Percentiles rank a stretch among this genome's conserved stretches.
Conservation (phyloP, 92 coral and sea anemone species). For the Zoanthus sansibaricus region DNA sequence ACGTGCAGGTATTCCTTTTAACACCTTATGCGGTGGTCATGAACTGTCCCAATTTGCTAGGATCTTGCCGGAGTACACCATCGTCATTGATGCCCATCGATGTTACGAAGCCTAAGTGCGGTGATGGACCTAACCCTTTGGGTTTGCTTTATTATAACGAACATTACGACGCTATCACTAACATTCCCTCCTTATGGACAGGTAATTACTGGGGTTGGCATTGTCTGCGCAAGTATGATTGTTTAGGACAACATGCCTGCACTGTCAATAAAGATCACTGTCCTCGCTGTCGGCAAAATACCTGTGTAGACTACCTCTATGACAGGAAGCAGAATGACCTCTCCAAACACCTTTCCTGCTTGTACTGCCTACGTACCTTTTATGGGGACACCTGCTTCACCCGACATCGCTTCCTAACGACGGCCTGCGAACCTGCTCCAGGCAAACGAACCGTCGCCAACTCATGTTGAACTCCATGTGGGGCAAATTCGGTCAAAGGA, state of each 20-base stretch:
- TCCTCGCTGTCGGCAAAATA: background rate
- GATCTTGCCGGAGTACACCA: too few species aligned
- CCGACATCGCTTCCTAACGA: background rate
- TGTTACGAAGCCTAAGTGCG: too few species aligned
- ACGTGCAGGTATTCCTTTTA: too few species aligned
- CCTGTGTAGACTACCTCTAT: background rate
- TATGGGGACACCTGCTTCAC: slow-evolving; percentile 6
- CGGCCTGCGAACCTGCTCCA: background rate
- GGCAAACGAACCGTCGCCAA: slow-evolving; percentile 15
- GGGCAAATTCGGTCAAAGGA: slow-evolving; percentile 45
- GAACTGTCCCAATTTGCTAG: too few species aligned
- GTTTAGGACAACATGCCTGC: slow-evolving; percentile 9
- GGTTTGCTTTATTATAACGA: too few species aligned
- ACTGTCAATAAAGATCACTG: background rate
- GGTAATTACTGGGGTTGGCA: background rate
- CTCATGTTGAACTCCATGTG: background rate
- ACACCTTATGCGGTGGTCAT: too few species aligned
- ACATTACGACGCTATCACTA: too few species aligned
- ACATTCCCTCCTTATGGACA: too few species aligned
- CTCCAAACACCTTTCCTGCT: background rate
- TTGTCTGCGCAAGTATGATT: background rate
- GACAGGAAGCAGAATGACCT: background rate
- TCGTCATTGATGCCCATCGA: too few species aligned
- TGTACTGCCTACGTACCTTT: background rate
- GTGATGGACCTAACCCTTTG: too few species aligned